These are phyloP conservation scores for Manduca sexta DNA, from an alignment of 1,140 invertebrate species.

Conservation along the genomic window DNA sequence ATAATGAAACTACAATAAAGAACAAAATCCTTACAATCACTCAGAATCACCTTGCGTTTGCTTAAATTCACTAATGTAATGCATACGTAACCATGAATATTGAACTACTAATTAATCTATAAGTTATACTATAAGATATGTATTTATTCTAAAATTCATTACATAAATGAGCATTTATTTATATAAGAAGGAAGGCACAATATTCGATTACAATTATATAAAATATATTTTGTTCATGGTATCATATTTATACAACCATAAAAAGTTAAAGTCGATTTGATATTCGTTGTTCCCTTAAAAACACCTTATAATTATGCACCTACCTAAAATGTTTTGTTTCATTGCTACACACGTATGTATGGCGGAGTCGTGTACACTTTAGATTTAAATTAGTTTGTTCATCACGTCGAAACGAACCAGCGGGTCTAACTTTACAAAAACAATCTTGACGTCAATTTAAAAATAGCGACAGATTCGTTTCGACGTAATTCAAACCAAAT, in stretches of 20 bases:
- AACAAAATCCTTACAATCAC: neutral
- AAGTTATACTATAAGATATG: conserved; percentile 6
- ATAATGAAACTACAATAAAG: no score
- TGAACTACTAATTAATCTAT: conserved; percentile 1
- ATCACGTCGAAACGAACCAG: conserved; percentile 35
- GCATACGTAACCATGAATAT: neutral
- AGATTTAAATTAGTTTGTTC: conserved; percentile 33
- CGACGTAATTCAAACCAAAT: conserved; percentile 44
- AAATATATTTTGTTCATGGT: conserved; percentile 15
- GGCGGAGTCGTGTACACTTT: conserved; percentile 5
- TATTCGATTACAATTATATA: conserved; percentile 5
- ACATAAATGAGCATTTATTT: conserved; percentile 21
- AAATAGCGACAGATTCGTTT: conserved; percentile 1
- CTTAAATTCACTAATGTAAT: neutral
- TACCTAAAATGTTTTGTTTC: conserved; percentile 37
- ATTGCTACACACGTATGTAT: conserved; percentile 3
- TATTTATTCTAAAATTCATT: conserved; percentile 3
- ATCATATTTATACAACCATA: conserved; percentile 8
- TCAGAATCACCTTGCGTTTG: neutral
- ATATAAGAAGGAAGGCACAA: conserved; percentile 18
- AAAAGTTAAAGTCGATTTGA: neutral
- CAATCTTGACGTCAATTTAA: no score
- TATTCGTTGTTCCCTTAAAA: neutral
- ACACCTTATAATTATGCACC: neutral
- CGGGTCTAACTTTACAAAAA: conserved; percentile 16